Conservation (phyloP, 2,113 vertebrate species). For the Orthochromis malagaraziensis region DNA sequence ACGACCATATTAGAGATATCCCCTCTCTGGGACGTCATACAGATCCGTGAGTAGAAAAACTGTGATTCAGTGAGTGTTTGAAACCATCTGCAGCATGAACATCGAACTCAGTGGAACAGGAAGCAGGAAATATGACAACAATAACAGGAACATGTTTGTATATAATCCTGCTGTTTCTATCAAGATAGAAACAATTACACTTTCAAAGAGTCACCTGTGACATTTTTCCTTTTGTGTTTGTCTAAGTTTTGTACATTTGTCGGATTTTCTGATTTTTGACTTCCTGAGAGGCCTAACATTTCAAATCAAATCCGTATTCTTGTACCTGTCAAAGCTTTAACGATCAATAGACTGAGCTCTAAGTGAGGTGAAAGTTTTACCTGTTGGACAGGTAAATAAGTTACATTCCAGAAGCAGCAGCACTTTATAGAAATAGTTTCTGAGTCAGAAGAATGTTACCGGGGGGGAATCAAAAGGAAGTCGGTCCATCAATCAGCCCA, state of each 20-base stretch:
- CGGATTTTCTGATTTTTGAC: rapidly evolving
- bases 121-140: background rate
- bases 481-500: background rate
- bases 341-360: background rate
- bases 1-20: background rate
- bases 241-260: background rate
- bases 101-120: background rate
- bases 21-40: background rate
- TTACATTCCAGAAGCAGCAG: background rate
- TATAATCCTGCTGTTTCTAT: background rate
- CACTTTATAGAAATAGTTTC: background rate
- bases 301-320: background rate
- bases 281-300: background rate
- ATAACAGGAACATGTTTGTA: background rate
- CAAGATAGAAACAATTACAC: rapidly evolving
- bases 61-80: background rate
- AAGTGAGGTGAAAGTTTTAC: background rate
- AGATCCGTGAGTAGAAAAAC: background rate
- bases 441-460: background rate
- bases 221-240: background rate
- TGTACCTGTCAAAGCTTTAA: background rate
- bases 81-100: rapidly evolving
- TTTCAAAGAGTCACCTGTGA: background rate
- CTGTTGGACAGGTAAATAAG: background rate
- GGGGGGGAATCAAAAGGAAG: background rate